phyloP scores from a whole-genome alignment of 2,888 invertebrate species.

The Archaeoteleia sp. region DNA sequence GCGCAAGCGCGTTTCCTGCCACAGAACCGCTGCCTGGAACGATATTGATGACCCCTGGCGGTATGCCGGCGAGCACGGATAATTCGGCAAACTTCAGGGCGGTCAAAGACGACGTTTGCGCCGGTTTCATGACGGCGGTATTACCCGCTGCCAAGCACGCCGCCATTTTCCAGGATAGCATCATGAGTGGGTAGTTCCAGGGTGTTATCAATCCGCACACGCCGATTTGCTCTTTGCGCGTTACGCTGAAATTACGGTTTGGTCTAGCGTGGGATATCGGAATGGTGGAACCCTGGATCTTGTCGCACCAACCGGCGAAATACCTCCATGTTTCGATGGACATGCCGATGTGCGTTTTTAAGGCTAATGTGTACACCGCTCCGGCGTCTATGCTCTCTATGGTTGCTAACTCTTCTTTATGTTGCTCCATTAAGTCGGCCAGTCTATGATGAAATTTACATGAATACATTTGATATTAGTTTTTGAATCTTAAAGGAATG shows the following conservation, averaged over 20 bases:
- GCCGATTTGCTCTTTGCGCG: conserved; percentile 93
- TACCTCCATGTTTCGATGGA: conserved; percentile 98
- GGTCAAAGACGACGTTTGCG: conserved; percentile 92
- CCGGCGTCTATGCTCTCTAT: conserved; percentile 96
- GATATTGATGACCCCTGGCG: conserved; percentile 95
- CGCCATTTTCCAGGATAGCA: conserved; percentile 99
- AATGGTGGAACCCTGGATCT: conserved; percentile 93
- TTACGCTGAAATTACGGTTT: conserved; percentile 91
- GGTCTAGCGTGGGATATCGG: conserved; percentile 95
- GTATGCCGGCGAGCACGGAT: conserved; percentile 92
- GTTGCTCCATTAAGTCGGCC: conserved; percentile 95
- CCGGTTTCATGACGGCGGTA: conserved; percentile 96
- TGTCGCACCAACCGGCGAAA: conserved; percentile 98
- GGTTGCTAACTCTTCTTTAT: conserved; percentile 96
- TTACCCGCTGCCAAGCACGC: conserved; percentile 97
- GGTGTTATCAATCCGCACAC: conserved; percentile 96
- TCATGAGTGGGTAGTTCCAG: conserved; percentile 99
- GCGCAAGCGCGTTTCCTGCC: conserved; percentile 92
- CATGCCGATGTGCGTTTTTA: conserved; percentile 98
- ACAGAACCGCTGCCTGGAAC: conserved; percentile 87
- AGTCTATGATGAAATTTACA: conserved; percentile 79
- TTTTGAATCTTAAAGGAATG: too few species aligned
- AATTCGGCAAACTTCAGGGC: conserved; percentile 97
- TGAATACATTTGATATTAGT: too few species aligned
- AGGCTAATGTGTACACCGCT: conserved; percentile 95